Conservation (phyloP, 2,888 invertebrate genomes). For the Polydesmus complanatus region DNA sequence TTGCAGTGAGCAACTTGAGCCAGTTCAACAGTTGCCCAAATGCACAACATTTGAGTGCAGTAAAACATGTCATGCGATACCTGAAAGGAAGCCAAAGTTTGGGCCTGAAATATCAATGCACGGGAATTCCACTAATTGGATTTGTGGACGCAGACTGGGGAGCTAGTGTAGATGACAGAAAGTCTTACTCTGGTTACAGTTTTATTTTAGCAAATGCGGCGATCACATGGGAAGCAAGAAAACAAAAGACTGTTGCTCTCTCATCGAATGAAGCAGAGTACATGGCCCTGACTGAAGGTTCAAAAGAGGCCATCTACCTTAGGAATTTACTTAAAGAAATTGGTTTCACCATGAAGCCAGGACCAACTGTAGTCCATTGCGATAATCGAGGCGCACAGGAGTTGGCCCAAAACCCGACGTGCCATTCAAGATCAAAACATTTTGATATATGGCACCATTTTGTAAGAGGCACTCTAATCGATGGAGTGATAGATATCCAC, state of each 20-base stretch:
- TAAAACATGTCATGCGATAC: neutral
- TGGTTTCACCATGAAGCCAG: too few species aligned
- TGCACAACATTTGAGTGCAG: neutral
- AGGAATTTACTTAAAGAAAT: constrained; percentile 15
- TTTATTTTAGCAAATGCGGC: constrained; percentile 23
- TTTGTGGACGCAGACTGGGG: constrained; percentile 28
- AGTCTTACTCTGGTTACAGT: constrained; percentile 27
- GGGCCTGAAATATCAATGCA: neutral
- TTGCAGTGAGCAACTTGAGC: neutral
- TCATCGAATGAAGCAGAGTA: constrained; percentile 30
- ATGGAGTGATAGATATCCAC: too few species aligned
- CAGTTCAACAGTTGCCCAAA: neutral
- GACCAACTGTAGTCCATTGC: too few species aligned
- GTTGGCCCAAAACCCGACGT: constrained; percentile 16
- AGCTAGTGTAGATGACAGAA: constrained; percentile 23
- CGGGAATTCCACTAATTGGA: constrained; percentile 5
- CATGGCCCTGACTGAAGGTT: constrained; percentile 23
- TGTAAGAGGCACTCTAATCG: too few species aligned
- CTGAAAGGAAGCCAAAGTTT: neutral
- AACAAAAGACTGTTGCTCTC: constrained; percentile 25
- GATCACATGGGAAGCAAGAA: constrained; percentile 26
- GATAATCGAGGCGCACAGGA: constrained; percentile 17
- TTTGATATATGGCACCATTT: constrained; percentile 17
- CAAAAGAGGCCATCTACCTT: constrained; percentile 20
- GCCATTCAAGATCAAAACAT: constrained; percentile 17